Base-by-base conservation (phyloP, 2,888 invertebrate genomes). In the Tribolium freemani region DNA sequence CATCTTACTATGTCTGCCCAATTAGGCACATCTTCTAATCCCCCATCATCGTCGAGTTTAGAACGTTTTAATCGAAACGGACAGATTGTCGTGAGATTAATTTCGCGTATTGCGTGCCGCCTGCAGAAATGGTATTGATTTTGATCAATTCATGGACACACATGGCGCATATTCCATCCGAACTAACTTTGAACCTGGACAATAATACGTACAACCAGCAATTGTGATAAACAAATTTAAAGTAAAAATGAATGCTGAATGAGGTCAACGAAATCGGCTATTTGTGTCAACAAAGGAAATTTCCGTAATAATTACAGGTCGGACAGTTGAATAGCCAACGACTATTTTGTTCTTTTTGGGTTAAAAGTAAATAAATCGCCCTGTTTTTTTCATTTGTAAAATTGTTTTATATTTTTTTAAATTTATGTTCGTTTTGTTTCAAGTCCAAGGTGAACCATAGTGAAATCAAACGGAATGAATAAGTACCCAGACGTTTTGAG, bases 61-160 rank as follows among this genome's bases (percentile, higher is more conserved):
- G 45, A 21, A 58, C 45, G 38, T 58, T 58, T 58, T 45, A 58
- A 58, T 58, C 58, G 58, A 20, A 58, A 58, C 38, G 58, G 58
- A 58, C 58, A 58, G 58, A 58, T 58, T 58, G 58, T 58, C 38
- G 45, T 11, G 20, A 38, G 58, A 58, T 58, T 58, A 58, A 58
- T 58, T 58, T 58, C 58, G 58, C 38, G 44, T 38, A 58, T 58
- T 58, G 58, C 45, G 31, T n/a, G 11, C 11, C 13, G 48, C 5
- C 13, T 48, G 48, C 48, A 13, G 48, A 48, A 48, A 11, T 48
- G 16, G 13, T 48, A 48, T 48, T 48, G 48, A 48, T 48, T 48
- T 48, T 48, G 48, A 48, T 48, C 48, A 48, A 16, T 48, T 16
- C 48, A 48, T 16, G 38, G 1, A 48, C 48, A 48, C 38, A 48